Base-by-base conservation (phyloP, 2,113 vertebrate species). In the Cyanistes caeruleus region DNA sequence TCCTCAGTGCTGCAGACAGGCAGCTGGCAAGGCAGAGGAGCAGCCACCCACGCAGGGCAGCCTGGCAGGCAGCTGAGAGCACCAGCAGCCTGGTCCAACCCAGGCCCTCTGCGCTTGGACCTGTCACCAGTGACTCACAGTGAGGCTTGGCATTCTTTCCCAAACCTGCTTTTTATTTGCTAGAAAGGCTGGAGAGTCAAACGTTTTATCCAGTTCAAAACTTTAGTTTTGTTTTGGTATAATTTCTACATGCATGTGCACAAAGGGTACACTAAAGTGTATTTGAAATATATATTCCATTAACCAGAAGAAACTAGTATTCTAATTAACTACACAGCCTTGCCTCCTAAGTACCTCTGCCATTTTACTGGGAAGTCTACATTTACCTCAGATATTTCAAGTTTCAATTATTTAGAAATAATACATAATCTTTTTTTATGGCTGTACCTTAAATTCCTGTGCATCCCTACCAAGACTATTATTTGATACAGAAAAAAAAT, bases 381-480 rank as follows among this genome's bases (percentile, higher is more conserved):
- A 23, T 52, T 88, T 70, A n/a, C 41, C 27, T 59, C 4, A 1
- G 15, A 31, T 84, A 68, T 90, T 92, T 86, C 52, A 33, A 70
- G 14, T 74, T 74, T 67, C 52, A 70, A 30, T 67, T 46, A 70
- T 56, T 84, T 77, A 20, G 84, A 93, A 94, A 75, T 74, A 92
- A 90, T 55, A 44, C 13, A 18, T 59, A 64, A 68, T 13, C 43
- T 33, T 43, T 87, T 90, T 87, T 68, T 35, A 48, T 52, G n/a
- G 9, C 10, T 3, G 2, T n/a, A 43, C 39, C 28, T 76, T 83
- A 67, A 74, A 79, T 39, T 94, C 74, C 41, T 72, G 22, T 55
- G 27, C 5, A 2, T 73, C 44, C 87, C 63, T 67, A 64, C 85
- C 76, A 46, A 72, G 60, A 62, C 33, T 59, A 63, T 86, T 92